phyloP scores from a whole-genome alignment of 2,888 invertebrate genomes.

The Amphimallon solstitiale region DNA sequence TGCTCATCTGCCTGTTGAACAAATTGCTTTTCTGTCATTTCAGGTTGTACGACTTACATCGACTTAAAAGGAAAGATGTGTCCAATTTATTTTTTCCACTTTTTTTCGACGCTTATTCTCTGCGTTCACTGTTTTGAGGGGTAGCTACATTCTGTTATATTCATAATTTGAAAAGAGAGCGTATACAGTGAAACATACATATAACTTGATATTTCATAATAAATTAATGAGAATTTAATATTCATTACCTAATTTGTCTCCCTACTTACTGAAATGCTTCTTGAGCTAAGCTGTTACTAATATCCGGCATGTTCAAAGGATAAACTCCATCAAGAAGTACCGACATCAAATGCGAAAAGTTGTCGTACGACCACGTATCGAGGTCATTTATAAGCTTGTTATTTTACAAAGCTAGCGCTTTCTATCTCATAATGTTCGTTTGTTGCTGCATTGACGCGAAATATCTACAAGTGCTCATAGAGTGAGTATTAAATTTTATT shows the following conservation, averaged over 20 bases:
- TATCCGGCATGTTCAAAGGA: too few species aligned
- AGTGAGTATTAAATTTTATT: background rate
- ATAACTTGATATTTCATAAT: too few species aligned
- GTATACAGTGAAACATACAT: too few species aligned
- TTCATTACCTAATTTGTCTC: too few species aligned
- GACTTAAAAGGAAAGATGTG: slow-evolving; percentile 19
- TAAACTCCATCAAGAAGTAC: too few species aligned
- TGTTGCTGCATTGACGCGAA: background rate
- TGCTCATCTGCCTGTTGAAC: slow-evolving; percentile 27
- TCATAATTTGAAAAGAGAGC: too few species aligned
- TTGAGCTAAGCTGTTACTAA: too few species aligned
- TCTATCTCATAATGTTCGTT: slow-evolving; percentile 8
- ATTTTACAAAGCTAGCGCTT: slow-evolving; percentile 1
- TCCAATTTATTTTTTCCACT: slow-evolving; percentile 16
- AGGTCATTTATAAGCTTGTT: slow-evolving; percentile 8
- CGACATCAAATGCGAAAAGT: background rate
- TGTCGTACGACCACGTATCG: background rate
- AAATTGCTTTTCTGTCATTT: slow-evolving; percentile 33
- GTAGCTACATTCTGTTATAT: too few species aligned
- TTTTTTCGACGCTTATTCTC: background rate
- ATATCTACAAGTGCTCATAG: slow-evolving; percentile 11
- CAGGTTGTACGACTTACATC: slow-evolving; percentile 17
- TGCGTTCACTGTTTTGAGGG: too few species aligned
- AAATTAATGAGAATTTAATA: too few species aligned
- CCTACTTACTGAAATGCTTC: too few species aligned